Evolutionary conservation across 2,113 vertebrate genomes (phyloP).

Genomic region (Zosterops borbonicus): DNA sequence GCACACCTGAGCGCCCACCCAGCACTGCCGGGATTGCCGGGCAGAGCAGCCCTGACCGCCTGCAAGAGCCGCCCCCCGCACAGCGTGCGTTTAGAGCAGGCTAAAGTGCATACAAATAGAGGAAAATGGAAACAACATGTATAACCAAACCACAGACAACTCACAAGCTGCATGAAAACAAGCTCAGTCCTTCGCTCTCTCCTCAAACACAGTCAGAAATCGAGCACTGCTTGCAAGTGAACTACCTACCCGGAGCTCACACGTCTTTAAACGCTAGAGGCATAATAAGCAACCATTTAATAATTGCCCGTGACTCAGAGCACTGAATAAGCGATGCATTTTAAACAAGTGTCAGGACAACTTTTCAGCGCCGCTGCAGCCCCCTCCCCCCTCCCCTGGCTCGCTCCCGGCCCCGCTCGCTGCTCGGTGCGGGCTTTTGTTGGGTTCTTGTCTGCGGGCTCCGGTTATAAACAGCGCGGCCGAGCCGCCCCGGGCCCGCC

Average conservation of each 20-base stretch:
- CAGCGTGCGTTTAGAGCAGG: not conserved
- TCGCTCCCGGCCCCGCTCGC: not conserved
- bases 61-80: not conserved
- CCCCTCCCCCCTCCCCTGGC: not conserved
- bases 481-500: not conserved
- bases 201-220: not conserved
- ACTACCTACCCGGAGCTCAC: not conserved
- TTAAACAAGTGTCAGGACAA: not conserved
- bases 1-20: not conserved
- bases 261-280: not conserved
- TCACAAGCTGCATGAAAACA: not conserved
- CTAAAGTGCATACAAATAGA: not conserved
- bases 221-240: not conserved
- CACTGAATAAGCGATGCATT: not conserved
- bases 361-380: not conserved
- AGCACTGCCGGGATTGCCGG: fast-evolving
- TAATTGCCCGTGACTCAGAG: not conserved
- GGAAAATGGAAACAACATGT: not conserved
- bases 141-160: not conserved
- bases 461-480: not conserved
- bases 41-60: not conserved
- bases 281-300: not conserved
- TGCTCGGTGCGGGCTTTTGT: not conserved
- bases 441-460: not conserved
- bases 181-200: not conserved